A percentile compares a stretch with the other conserved stretches of the same genome.
Conservation (phyloP, 2,797 vertebrate genomes). For the Knipowitschia caucasica region DNA sequence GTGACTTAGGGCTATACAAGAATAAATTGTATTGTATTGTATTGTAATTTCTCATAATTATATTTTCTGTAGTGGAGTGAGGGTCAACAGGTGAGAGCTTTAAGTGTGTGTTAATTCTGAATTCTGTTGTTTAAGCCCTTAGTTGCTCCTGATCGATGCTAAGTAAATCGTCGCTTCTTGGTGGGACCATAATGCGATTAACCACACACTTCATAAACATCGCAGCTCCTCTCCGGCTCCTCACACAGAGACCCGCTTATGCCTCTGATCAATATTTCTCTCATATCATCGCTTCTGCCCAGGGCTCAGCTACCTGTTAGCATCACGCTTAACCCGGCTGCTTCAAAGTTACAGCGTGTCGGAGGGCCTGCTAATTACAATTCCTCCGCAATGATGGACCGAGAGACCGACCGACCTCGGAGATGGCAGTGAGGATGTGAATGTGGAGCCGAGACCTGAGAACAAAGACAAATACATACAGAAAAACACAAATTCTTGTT, state of each 20-base stretch:
- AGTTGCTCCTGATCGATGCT: constrained; percentile 47
- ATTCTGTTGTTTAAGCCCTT: constrained; percentile 31
- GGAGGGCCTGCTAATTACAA: constrained; percentile 49
- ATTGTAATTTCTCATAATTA: no score
- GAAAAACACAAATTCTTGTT: no score
- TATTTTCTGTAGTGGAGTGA: no score
- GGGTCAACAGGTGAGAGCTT: no score
- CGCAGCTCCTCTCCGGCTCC: constrained; percentile 31
- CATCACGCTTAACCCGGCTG: constrained; percentile 33
- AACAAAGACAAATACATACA: no score
- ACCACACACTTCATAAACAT: constrained; percentile 56
- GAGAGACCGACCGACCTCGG: constrained; percentile 26
- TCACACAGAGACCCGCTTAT: constrained; percentile 30
- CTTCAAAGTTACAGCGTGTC: constrained; percentile 46
- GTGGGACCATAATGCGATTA: constrained; percentile 46
- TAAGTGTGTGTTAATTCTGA: constrained; percentile 26
- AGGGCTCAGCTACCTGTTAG: constrained; percentile 46
- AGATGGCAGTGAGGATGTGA: constrained; percentile 16
- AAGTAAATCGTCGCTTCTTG: constrained; percentile 50
- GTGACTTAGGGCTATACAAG: no score
- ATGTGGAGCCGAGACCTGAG: constrained; percentile 12
- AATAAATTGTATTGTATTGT: no score
- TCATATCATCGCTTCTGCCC: constrained; percentile 32
- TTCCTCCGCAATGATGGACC: constrained; percentile 28
- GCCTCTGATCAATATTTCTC: constrained; percentile 46